These are phyloP conservation scores for Eupithecia exiguata DNA, from an alignment of 2,888 invertebrate genomes.

Conservation along the genomic window DNA sequence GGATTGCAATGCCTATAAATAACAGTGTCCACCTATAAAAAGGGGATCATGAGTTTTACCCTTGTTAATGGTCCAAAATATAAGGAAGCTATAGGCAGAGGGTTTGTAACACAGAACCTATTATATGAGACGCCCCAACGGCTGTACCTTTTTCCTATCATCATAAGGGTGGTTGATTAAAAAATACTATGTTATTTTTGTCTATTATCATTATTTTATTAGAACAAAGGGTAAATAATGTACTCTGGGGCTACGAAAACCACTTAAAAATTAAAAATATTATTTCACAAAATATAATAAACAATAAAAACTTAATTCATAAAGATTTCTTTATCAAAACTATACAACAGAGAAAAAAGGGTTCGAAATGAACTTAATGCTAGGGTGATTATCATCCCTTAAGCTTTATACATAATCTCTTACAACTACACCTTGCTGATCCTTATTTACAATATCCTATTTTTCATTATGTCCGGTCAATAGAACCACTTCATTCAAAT, in stretches of 20 bases:
- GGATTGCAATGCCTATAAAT: too few relatives aligned
- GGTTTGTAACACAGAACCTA: too few relatives aligned
- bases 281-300: slow-evolving; percentile 80
- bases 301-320: slow-evolving; percentile 77
- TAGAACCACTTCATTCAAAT: not conserved
- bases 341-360: slow-evolving; percentile 79
- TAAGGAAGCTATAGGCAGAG: too few relatives aligned
- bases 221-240: slow-evolving; percentile 45
- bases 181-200: slow-evolving; percentile 3
- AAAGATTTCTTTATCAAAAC: slow-evolving; percentile 72
- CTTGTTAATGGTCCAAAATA: too few relatives aligned
- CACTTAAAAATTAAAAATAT: slow-evolving; percentile 44
- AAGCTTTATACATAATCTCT: slow-evolving; percentile 59
- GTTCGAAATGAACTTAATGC: slow-evolving; percentile 65
- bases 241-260: slow-evolving; percentile 40
- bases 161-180: not conserved
- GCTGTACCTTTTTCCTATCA: too few relatives aligned
- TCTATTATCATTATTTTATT: slow-evolving; percentile 36
- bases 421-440: slow-evolving; percentile 39
- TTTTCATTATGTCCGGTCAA: slow-evolving; percentile 10
- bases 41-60: too few relatives aligned
- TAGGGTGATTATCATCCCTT: slow-evolving; percentile 57
- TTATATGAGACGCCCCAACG: too few relatives aligned
- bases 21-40: too few relatives aligned
- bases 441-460: slow-evolving; percentile 56